Evolutionary conservation across 1,140 invertebrate species (phyloP).

Genomic region (Zelostemma sp.): DNA sequence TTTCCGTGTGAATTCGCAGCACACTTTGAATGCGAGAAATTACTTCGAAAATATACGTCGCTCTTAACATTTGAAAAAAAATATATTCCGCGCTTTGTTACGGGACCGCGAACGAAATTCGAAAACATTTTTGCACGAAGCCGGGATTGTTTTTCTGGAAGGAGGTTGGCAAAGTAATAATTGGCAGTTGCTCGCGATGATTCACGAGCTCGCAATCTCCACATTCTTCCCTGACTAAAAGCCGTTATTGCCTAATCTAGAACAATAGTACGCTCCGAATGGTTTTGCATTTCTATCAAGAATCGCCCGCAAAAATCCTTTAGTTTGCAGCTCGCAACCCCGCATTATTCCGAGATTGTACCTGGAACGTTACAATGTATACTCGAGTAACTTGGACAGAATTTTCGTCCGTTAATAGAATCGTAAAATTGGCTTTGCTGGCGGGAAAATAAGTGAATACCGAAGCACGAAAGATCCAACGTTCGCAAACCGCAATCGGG

Average conservation of each 20-base stretch:
- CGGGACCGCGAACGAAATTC: too few relatives aligned
- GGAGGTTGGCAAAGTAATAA: too few relatives aligned
- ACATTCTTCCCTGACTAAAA: neutral
- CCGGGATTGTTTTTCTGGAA: too few relatives aligned
- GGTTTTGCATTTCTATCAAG: constrained; percentile 28
- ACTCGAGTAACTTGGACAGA: constrained; percentile 22
- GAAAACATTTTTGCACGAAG: constrained; percentile 9
- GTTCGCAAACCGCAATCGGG: constrained; percentile 27
- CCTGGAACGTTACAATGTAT: constrained; percentile 19
- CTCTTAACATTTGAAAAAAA: too few relatives aligned
- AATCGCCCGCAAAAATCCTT: constrained; percentile 20
- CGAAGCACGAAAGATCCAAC: constrained; percentile 29
- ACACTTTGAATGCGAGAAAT: too few relatives aligned
- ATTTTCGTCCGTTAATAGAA: constrained; percentile 40
- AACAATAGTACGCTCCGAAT: constrained; percentile 27
- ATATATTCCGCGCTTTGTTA: too few relatives aligned
- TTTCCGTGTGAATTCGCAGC: too few relatives aligned
- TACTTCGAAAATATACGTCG: too few relatives aligned
- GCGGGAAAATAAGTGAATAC: constrained; percentile 33
- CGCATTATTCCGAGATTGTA: constrained; percentile 20
- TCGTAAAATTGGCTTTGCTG: constrained; percentile 36
- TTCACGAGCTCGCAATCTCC: too few relatives aligned
- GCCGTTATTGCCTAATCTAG: constrained; percentile 32
- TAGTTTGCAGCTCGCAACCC: constrained; percentile 8
- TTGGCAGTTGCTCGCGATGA: too few relatives aligned